Percentiles rank a stretch among this genome's conserved stretches.
These are phyloP conservation scores for Tachycineta bicolor DNA, from an alignment of 2,113 vertebrate species.

Conservation along the genomic window DNA sequence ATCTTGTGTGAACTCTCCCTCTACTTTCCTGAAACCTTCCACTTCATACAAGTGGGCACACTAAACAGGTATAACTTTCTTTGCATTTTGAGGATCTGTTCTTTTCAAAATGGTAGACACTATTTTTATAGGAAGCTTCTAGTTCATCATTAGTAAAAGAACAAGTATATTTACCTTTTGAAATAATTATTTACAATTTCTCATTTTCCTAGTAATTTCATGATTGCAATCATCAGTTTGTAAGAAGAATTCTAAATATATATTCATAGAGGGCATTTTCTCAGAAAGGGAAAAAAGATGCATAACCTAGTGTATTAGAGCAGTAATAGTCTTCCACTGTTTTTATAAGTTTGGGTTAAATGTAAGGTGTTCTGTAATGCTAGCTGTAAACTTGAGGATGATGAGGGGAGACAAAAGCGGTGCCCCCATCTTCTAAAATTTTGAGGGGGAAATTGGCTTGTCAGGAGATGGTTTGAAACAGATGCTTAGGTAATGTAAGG, in stretches of 20 bases:
- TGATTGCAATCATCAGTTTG: neutral
- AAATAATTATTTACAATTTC: neutral
- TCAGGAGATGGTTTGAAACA: neutral
- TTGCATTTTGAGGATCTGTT: neutral
- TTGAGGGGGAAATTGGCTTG: neutral
- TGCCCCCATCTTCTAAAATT: constrained; percentile 14
- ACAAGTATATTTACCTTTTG: neutral
- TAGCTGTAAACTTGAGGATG: neutral
- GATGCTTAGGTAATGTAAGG: neutral
- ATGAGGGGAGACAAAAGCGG: neutral
- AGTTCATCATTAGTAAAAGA: neutral
- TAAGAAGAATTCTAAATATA: neutral
- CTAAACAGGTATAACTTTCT: neutral
- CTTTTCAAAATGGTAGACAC: neutral
- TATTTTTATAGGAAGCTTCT: neutral
- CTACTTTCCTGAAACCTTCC: neutral
- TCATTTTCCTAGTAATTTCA: neutral
- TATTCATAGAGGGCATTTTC: neutral
- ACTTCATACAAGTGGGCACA: neutral
- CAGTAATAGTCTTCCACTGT: neutral
- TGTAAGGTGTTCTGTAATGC: constrained; percentile 17
- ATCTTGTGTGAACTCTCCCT: neutral
- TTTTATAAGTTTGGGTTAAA: constrained; percentile 36
- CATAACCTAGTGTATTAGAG: neutral
- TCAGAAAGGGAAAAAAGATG: neutral